Conservation (phyloP, 2,113 vertebrate species). For the Lepidothrix coronata region DNA sequence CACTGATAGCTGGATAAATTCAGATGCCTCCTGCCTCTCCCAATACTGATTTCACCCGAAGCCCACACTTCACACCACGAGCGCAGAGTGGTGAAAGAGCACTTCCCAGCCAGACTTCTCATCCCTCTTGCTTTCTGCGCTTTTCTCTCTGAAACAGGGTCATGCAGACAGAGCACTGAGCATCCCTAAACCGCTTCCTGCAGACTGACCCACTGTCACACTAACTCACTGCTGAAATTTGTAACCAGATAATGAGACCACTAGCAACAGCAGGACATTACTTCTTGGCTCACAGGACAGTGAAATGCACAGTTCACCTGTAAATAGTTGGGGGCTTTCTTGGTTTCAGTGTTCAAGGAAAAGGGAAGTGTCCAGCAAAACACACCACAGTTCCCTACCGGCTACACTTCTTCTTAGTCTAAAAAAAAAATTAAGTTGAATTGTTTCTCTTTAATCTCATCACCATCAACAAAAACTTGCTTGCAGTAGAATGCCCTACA, state of each 20-base stretch:
- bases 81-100: neutral
- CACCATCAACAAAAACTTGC: neutral
- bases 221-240: neutral
- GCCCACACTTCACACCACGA: fast-evolving
- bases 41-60: neutral
- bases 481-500: neutral
- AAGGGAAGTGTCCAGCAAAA: neutral
- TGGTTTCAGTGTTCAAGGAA: neutral
- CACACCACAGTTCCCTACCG: neutral
- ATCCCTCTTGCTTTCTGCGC: neutral
- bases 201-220: neutral
- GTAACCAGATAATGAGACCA: neutral
- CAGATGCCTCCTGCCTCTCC: neutral
- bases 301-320: neutral
- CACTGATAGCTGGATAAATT: neutral
- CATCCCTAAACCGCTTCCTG: neutral
- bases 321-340: fast-evolving
- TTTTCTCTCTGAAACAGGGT: neutral
- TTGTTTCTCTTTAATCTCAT: neutral
- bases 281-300: neutral
- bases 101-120: neutral
- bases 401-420: neutral
- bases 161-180: neutral
- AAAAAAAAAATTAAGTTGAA: neutral
- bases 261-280: neutral